Base-by-base conservation (phyloP, 1,140 invertebrate genomes). In the Steinernema feltiae region DNA sequence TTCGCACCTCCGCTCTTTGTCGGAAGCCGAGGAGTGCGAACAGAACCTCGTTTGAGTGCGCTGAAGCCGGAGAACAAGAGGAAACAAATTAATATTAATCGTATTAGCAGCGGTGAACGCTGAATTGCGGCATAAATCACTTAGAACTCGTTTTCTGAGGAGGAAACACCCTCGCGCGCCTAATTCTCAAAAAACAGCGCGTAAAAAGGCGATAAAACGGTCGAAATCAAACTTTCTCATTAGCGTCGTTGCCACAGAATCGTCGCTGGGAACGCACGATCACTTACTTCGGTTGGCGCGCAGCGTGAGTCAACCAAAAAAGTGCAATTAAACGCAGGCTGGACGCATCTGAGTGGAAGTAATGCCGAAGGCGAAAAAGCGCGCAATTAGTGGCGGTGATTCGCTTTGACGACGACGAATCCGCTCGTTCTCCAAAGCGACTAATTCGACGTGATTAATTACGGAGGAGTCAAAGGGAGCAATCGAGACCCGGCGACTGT, bases 401-500 rank as follows among this genome's bases (percentile, higher is more conserved):
- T 63, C 53, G 53, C 53, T 63, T 63, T 63, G 41, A 46, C 41
- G 41, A 7, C 41, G 41, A 7, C 24, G 53, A 63, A 63, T 63
- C n/a, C n/a, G n/a, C n/a, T n/a, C 7, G 18, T 41, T 41, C 35
- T 41, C 53, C 41, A 7, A n/a, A 21, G 2, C 53, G 53, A 63
- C 15, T 63, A 63, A 63, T 63, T 63, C 53, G 53, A 63, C 53
- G 53, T 63, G 53, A 63, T 63, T 63, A 63, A 63, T 63, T 63
- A 63, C 15, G 53, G 53, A n/a, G 53, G 53, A 12, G 12, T 63
- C 53, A 63, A 63, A 63, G 53, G 53, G 53, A 41, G 35, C 18
- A 41, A 41, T 41, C 35, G 35, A 41, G 35, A 41, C n/a, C 41
- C 7, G n/a, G 7, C 2, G 53, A 63, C 53, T 63, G 53, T 63